Conservation (phyloP, 1,140 invertebrate species). For the Orchesella cincta region DNA sequence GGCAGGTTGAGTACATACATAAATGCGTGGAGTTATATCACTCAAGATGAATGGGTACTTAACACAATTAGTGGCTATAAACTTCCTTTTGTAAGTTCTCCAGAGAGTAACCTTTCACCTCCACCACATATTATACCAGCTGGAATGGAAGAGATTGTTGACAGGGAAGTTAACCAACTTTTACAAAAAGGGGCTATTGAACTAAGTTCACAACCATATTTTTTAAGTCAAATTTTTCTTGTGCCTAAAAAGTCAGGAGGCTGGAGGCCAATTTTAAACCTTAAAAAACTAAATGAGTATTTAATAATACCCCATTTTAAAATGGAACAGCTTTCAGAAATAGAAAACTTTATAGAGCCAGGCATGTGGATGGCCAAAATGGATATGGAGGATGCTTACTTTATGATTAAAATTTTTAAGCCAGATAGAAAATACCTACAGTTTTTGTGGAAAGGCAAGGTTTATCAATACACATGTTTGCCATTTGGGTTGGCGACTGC, state of each 20-base stretch:
- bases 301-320: slow-evolving; percentile 37
- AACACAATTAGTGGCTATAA: background rate
- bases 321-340: background rate
- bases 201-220: background rate
- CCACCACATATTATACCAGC: background rate
- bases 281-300: slow-evolving; percentile 39
- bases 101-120: background rate
- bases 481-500: slow-evolving; percentile 33
- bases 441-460: slow-evolving; percentile 28
- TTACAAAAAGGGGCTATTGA: background rate
- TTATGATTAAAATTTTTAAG: slow-evolving; percentile 25
- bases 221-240: slow-evolving; percentile 33
- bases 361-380: slow-evolving; percentile 32
- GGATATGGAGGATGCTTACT: slow-evolving; percentile 40
- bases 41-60: background rate
- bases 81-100: background rate
- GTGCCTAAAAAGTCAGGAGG: slow-evolving; percentile 25
- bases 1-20: background rate
- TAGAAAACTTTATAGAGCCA: slow-evolving; percentile 13
- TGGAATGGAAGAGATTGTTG: background rate
- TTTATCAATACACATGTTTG: slow-evolving; percentile 34
- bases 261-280: slow-evolving; percentile 34
- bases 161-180: background rate
- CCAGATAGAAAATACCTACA: slow-evolving; percentile 31
- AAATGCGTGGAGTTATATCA: background rate